Evolutionary conservation across 1,140 invertebrate genomes (phyloP).

Genomic region (Chironomus striatipennis): DNA sequence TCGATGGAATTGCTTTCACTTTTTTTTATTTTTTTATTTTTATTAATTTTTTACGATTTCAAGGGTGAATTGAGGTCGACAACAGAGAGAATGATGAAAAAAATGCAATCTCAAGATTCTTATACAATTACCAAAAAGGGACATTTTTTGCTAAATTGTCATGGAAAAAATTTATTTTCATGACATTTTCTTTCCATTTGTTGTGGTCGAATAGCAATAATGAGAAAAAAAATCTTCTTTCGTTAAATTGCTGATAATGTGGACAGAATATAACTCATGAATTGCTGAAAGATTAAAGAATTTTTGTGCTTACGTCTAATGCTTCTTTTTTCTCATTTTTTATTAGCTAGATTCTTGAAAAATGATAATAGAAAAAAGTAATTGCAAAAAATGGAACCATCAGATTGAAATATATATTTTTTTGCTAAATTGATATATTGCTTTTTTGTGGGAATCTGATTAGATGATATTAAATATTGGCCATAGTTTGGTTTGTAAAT

Average conservation of each 20-base stretch:
- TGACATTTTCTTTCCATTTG: not conserved
- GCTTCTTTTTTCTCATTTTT: too few relatives aligned
- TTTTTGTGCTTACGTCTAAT: too few relatives aligned
- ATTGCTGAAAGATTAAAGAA: too few relatives aligned
- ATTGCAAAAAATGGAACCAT: too few relatives aligned
- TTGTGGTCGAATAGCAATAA: constrained; percentile 6
- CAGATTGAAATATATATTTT: too few relatives aligned
- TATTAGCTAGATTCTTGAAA: too few relatives aligned
- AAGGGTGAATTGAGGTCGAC: constrained; percentile 1
- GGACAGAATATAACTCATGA: too few relatives aligned
- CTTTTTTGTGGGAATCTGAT: too few relatives aligned
- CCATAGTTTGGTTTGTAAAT: too few relatives aligned
- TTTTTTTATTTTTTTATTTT: not conserved
- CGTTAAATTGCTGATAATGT: not conserved
- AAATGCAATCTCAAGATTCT: not conserved
- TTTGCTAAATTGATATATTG: too few relatives aligned
- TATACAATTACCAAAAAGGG: constrained; percentile 1
- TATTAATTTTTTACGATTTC: constrained; percentile 15
- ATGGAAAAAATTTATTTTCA: not conserved
- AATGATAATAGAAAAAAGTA: too few relatives aligned
- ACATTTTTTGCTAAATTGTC: not conserved
- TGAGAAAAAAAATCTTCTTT: not conserved
- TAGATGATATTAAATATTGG: too few relatives aligned
- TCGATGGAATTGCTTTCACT: constrained; percentile 7
- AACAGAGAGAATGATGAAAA: not conserved